These are phyloP conservation scores for Apis dorsata DNA, from an alignment of 1,140 invertebrate genomes.

Conservation along the genomic window DNA sequence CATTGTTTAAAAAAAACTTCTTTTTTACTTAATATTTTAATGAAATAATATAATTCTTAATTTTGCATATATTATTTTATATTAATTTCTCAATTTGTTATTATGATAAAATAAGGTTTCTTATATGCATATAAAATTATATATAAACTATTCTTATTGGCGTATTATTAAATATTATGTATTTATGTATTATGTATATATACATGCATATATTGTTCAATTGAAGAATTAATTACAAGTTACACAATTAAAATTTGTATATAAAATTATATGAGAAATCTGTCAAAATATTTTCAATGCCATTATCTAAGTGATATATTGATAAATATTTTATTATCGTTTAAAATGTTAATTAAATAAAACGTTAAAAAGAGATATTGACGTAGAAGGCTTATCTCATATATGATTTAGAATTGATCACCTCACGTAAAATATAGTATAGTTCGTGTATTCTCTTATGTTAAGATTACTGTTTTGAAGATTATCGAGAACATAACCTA, in stretches of 20 bases:
- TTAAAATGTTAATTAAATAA: conserved; percentile 16
- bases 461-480: conserved; percentile 53
- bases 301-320: not conserved
- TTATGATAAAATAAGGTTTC: not conserved
- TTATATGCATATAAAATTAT: not conserved
- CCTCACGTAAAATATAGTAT: conserved; percentile 17
- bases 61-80: not conserved
- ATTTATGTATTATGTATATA: not conserved
- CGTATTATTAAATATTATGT: not conserved
- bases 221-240: not conserved
- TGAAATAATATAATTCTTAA: not conserved
- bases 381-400: conserved; percentile 26
- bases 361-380: not conserved
- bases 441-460: conserved; percentile 36
- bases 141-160: not conserved
- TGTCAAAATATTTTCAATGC: not conserved
- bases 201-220: not conserved
- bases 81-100: not conserved
- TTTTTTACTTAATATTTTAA: not conserved
- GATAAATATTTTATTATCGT: not conserved
- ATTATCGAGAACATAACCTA: conserved; percentile 54
- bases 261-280: not conserved
- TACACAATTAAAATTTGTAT: not conserved
- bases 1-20: too few relatives aligned
- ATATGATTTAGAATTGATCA: conserved; percentile 36